Evolutionary conservation across 2,888 invertebrate genomes (phyloP), one percentile per base, ranked within the genome.

Genomic region (Alsophila aescularia): DNA sequence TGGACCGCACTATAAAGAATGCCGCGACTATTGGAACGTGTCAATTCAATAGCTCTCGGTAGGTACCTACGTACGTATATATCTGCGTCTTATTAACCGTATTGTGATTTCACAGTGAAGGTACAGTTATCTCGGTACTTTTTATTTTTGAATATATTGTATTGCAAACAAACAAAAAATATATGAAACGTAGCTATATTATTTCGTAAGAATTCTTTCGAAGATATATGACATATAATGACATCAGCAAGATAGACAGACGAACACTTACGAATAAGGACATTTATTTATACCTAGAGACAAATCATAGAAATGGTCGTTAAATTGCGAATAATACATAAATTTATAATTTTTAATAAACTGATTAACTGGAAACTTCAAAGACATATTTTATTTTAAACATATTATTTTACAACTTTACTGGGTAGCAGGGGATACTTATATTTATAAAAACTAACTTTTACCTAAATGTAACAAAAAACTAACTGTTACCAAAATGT

Each of bases 11-110:
- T 39, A 51, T 53, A 67, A 64, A 72, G 60, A 64, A 54, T 56
- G 64, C 67, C 69, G 62, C 58, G 62, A 64, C 57, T 81, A 81
- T 80, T 69, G 75, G 80, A 81, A 81, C 85, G 81, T 80, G 81
- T 77, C 71, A 70, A 75, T 72, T 4, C 5, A 65, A 79, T 74
- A 70, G 70, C 57, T 69, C 64, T 62, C 50, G 62, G 37, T 55
- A 52, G 15, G 18, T 24, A 27, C 8, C 3, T 29, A 29, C n/a
- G 4, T 29, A 29, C 29, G 10, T n/a, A 29, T 29, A 2, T 29
- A 29, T 10, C 8, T 24, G 8, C 43, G 35, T 59, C 63, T 63
- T 64, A 59, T 58, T 64, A 57, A 62, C 60, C 32, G 32, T 43
- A 21, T 15, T 21, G 32, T 42, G 9, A 24, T 24, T 7, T 8